A percentile compares a stretch with the other conserved stretches of the same genome.
These are phyloP conservation scores for Hydriomena furcata DNA, from an alignment of 2,888 invertebrate genomes.

Conservation along the genomic window DNA sequence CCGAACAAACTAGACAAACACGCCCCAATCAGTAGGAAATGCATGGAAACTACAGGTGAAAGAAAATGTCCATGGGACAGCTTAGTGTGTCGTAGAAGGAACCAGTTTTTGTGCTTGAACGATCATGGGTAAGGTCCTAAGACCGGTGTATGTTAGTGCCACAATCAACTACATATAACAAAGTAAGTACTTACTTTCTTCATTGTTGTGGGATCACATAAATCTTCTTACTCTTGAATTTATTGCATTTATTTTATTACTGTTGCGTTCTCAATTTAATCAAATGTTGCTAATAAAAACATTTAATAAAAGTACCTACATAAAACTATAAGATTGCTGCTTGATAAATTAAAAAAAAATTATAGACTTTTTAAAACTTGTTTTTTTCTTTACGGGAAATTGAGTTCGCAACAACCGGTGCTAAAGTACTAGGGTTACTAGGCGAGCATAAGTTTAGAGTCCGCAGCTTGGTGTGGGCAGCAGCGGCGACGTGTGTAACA, in stretches of 20 bases:
- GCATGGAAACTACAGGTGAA: slow-evolving; percentile 74
- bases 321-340: not conserved
- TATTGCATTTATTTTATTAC: slow-evolving; percentile 55
- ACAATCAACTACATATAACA: slow-evolving; percentile 57
- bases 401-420: slow-evolving; percentile 66
- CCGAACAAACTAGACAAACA: slow-evolving; percentile 25
- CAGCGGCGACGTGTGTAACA: slow-evolving; percentile 75
- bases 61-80: slow-evolving; percentile 57
- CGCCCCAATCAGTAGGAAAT: slow-evolving; percentile 39
- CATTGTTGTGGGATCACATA: slow-evolving; percentile 75
- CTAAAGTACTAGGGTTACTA: slow-evolving; percentile 72
- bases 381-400: slow-evolving; percentile 24
- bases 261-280: slow-evolving; percentile 59
- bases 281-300: not conserved
- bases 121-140: slow-evolving; percentile 65
- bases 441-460: slow-evolving; percentile 78
- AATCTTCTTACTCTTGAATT: slow-evolving; percentile 62
- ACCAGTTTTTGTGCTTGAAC: slow-evolving; percentile 66
- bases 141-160: slow-evolving; percentile 60
- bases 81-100: slow-evolving; percentile 79
- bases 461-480: slow-evolving; percentile 81
- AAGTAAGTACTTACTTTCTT: slow-evolving; percentile 73
- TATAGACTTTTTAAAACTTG: not conserved
- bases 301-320: too few species aligned
- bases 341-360: not conserved